These are phyloP conservation scores for Tragelaphus buxtoni DNA, from an alignment of 2,113 vertebrate species.

Conservation along the genomic window DNA sequence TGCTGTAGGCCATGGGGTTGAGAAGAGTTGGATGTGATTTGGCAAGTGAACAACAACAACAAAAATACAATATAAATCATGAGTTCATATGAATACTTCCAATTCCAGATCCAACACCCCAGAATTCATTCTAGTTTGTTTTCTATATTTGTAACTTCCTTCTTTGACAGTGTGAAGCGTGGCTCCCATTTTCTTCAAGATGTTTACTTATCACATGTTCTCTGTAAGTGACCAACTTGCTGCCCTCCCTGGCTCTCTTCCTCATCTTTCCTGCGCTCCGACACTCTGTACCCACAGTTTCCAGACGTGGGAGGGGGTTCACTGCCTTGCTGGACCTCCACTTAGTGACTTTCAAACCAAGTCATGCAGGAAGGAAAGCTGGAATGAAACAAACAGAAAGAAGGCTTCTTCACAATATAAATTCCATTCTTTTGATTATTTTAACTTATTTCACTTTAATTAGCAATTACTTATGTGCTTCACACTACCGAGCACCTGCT, in stretches of 20 bases:
- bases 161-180: not conserved
- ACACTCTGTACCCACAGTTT: not conserved
- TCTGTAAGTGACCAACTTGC: not conserved
- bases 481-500: not conserved
- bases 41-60: not conserved
- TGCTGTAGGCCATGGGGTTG: not conserved
- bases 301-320: accelerated
- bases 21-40: not conserved
- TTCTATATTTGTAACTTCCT: not conserved
- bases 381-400: not conserved
- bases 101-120: not conserved
- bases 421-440: not conserved
- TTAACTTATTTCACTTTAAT: not conserved
- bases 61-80: not conserved
- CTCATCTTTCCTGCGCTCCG: not conserved
- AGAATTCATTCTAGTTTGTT: not conserved
- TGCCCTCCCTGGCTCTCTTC: not conserved
- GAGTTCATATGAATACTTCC: not conserved
- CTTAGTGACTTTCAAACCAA: not conserved
- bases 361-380: not conserved
- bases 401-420: not conserved
- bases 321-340: not conserved
- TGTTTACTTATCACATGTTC: not conserved
- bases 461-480: not conserved
- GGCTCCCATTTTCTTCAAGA: not conserved